Conservation (phyloP, 2,797 vertebrate species). For the Scyliorhinus canicula region DNA sequence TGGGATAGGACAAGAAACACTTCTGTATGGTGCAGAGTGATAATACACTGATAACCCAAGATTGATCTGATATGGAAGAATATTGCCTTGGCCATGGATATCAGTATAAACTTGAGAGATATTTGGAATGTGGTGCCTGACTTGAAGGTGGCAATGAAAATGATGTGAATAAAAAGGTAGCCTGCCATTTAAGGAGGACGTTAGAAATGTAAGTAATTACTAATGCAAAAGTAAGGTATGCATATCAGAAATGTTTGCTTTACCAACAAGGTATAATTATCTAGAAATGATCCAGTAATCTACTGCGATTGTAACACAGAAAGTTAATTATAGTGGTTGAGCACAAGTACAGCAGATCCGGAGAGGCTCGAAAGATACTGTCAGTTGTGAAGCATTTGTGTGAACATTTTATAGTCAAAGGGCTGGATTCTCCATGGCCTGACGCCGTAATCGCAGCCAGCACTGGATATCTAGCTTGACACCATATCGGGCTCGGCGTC, state of each 20-base stretch:
- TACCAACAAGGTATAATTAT: neutral
- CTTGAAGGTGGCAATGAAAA: neutral
- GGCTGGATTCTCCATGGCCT: too few species aligned
- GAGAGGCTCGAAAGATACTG: neutral
- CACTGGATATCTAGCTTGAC: too few species aligned
- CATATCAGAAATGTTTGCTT: neutral
- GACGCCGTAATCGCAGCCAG: too few species aligned
- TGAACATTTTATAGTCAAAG: neutral
- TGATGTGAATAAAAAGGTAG: neutral
- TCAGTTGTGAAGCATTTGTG: neutral
- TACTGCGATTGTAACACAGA: neutral
- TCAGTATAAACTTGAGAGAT: neutral
- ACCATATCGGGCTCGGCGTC: too few species aligned
- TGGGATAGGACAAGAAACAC: neutral
- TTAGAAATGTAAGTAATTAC: neutral
- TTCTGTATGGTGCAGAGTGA: neutral
- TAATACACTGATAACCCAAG: too few species aligned
- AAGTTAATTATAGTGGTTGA: neutral
- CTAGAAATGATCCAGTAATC: neutral
- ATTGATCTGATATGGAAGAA: neutral
- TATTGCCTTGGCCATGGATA: neutral
- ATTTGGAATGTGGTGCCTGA: neutral
- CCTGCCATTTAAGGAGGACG: neutral
- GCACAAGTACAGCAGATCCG: neutral
- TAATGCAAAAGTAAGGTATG: neutral